Evolutionary conservation across 1,140 invertebrate genomes (phyloP).

Genomic region (Drosophila orosa): DNA sequence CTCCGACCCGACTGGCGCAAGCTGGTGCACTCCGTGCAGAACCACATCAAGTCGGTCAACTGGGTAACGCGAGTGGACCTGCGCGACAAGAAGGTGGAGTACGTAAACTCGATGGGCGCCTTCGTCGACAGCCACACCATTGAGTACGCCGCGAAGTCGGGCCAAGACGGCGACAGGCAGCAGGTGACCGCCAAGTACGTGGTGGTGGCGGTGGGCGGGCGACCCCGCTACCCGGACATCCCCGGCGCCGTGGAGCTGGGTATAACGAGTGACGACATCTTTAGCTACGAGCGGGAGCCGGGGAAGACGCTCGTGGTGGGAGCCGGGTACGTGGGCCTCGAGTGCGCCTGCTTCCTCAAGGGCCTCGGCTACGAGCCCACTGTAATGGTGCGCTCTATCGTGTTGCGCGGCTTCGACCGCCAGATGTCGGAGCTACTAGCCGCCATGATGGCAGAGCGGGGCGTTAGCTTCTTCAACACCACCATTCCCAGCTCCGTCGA

Average conservation of each 20-base stretch:
- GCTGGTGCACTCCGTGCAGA: constrained; percentile 90
- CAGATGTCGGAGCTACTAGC: constrained; percentile 96
- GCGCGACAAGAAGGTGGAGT: constrained; percentile 95
- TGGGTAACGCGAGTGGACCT: constrained; percentile 95
- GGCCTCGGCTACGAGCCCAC: constrained; percentile 95
- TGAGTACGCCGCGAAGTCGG: constrained; percentile 88
- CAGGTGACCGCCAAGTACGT: constrained; percentile 93
- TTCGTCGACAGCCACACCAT: constrained; percentile 93
- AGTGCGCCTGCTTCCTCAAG: constrained; percentile 97
- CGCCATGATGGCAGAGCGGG: constrained; percentile 92
- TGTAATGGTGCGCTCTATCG: constrained; percentile 96
- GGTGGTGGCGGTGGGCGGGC: constrained; percentile 95
- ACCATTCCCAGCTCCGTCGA: constrained; percentile 92
- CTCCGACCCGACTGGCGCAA: constrained; percentile 90
- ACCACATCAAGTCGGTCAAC: constrained; percentile 95
- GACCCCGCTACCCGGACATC: constrained; percentile 93
- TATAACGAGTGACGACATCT: constrained; percentile 98
- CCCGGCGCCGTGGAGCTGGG: constrained; percentile 95
- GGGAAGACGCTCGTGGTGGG: constrained; percentile 98
- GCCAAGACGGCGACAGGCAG: constrained; percentile 88
- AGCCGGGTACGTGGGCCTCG: constrained; percentile 97
- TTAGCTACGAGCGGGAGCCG: constrained; percentile 93
- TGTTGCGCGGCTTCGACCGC: constrained; percentile 99
- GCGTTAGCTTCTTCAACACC: constrained; percentile 92
- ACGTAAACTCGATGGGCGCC: constrained; percentile 94